A percentile compares a stretch with the other conserved stretches of the same genome.
phyloP scores from a whole-genome alignment of 2,888 invertebrate genomes.

The Ichneumon xanthorius region DNA sequence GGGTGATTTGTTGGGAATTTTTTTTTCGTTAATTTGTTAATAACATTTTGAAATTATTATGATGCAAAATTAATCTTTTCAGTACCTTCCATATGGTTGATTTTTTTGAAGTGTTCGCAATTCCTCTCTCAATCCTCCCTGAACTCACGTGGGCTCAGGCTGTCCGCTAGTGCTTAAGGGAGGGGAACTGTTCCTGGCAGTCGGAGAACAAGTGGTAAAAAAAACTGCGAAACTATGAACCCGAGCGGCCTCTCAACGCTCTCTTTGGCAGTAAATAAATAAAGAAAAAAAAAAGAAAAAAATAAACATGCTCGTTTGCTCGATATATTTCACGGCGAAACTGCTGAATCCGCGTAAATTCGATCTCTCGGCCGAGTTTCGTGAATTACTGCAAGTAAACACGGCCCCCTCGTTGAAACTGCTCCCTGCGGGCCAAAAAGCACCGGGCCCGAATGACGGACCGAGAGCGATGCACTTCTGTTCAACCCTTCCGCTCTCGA shows the following conservation, averaged over 20 bases:
- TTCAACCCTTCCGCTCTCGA: background rate
- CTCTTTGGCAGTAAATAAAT: background rate
- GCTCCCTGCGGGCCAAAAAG: background rate
- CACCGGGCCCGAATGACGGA: background rate
- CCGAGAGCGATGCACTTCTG: background rate
- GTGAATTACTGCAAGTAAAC: constrained; percentile 36
- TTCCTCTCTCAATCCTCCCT: too few species aligned
- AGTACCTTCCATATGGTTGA: too few species aligned
- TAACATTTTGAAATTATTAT: too few species aligned
- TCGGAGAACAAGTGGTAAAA: background rate
- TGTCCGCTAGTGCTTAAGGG: too few species aligned
- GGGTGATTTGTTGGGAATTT: too few species aligned
- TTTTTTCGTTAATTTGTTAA: too few species aligned
- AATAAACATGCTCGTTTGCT: background rate
- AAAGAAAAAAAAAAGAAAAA: background rate
- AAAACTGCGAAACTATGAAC: background rate
- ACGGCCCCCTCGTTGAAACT: background rate
- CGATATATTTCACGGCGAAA: constrained; percentile 11
- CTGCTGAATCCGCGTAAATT: constrained; percentile 29
- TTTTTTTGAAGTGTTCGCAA: too few species aligned
- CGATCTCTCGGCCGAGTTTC: constrained; percentile 22
- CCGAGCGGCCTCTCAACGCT: constrained; percentile 2
- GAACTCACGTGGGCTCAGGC: too few species aligned
- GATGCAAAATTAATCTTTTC: too few species aligned
- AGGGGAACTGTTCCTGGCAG: background rate